phyloP scores from a whole-genome alignment of 2,113 vertebrate species.

The Varanus salvator region DNA sequence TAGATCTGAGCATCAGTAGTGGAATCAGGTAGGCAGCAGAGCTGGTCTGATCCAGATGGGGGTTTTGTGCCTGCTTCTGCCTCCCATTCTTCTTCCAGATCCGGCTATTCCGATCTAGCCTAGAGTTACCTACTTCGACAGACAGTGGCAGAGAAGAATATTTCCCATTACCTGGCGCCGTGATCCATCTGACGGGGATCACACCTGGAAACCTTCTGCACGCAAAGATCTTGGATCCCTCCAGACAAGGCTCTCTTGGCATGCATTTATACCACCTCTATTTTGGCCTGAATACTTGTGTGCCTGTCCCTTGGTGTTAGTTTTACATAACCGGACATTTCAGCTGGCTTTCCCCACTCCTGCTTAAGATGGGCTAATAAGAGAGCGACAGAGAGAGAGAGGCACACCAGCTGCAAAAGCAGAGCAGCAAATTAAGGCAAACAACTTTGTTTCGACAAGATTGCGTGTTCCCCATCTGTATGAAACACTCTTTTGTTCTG shows the following conservation, averaged over 20 bases:
- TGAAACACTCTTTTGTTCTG: conserved; percentile 34
- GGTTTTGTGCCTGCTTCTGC: no score
- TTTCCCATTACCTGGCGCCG: neutral
- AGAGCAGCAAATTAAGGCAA: conserved; percentile 31
- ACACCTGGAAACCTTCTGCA: no score
- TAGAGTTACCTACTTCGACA: no score
- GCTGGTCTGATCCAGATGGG: no score
- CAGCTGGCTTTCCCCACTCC: neutral
- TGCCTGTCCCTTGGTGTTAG: neutral
- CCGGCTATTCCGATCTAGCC: no score
- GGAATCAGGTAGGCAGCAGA: no score
- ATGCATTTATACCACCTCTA: no score
- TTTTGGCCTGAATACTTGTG: neutral
- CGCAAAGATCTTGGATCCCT: neutral
- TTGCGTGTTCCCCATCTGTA: neutral
- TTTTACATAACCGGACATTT: neutral
- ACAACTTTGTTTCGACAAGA: conserved; percentile 11
- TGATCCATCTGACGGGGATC: no score
- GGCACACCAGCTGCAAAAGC: conserved; percentile 20
- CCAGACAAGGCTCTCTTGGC: neutral
- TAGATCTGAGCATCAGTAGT: no score
- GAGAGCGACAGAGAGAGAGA: neutral
- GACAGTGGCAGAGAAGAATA: neutral
- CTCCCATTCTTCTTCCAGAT: no score
- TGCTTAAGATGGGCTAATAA: neutral